phyloP scores from a whole-genome alignment of 2,888 invertebrate genomes.

The Lochmaea crataegi region DNA sequence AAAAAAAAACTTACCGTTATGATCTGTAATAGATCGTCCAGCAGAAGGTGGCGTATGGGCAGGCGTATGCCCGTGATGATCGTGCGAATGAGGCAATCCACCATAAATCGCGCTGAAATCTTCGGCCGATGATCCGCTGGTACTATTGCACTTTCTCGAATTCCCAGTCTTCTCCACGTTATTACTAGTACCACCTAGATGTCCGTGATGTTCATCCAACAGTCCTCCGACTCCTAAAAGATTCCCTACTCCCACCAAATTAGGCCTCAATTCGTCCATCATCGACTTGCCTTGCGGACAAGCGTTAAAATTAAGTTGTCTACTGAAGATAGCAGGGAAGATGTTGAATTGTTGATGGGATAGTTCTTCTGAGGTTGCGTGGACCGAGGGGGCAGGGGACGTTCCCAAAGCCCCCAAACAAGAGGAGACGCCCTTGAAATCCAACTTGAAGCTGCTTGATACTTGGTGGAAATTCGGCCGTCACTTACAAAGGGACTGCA shows the following conservation, averaged over 20 bases:
- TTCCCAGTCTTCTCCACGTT: slow-evolving; percentile 63
- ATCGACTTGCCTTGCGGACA: slow-evolving; percentile 77
- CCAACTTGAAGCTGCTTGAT: slow-evolving; percentile 77
- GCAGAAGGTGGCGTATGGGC: slow-evolving; percentile 76
- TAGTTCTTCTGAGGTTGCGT: slow-evolving; percentile 67
- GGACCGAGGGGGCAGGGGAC: slow-evolving; percentile 68
- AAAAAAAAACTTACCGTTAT: slow-evolving; percentile 61
- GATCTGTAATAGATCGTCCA: slow-evolving; percentile 64
- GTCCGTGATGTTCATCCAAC: slow-evolving; percentile 80
- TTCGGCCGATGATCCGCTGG: slow-evolving; percentile 84
- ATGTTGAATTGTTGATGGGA: slow-evolving; percentile 88
- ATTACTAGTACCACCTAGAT: slow-evolving; percentile 65
- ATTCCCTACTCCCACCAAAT: slow-evolving; percentile 82
- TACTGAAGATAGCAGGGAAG: slow-evolving; percentile 90
- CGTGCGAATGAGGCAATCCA: slow-evolving; percentile 66
- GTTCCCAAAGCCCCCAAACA: slow-evolving; percentile 72
- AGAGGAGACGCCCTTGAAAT: slow-evolving; percentile 83
- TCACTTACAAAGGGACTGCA: background rate
- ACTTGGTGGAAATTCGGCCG: slow-evolving; percentile 34
- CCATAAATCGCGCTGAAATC: slow-evolving; percentile 90
- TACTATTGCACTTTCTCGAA: slow-evolving; percentile 78
- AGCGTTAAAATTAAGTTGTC: slow-evolving; percentile 84
- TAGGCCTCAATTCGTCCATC: slow-evolving; percentile 89
- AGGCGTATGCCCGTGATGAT: slow-evolving; percentile 71
- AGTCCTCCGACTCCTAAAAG: slow-evolving; percentile 82